Evolutionary conservation across 1,140 invertebrate species (phyloP).

Genomic region (Anadara kagoshimensis): DNA sequence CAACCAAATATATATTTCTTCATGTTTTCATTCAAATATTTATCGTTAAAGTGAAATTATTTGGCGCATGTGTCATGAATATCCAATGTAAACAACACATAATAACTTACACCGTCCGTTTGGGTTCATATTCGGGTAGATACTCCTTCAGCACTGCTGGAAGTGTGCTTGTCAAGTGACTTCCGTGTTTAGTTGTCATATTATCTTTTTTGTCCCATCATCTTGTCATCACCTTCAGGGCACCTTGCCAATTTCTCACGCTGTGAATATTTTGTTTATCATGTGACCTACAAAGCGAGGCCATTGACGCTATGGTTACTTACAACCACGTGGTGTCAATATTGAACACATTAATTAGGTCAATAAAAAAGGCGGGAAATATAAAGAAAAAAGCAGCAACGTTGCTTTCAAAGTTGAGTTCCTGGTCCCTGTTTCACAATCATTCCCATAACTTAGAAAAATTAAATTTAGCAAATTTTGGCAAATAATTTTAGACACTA

Average conservation of each 20-base stretch:
- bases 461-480: too few relatives aligned
- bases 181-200: slow-evolving; percentile 2
- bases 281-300: slow-evolving; percentile 16
- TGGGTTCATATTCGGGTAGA: slow-evolving; percentile 23
- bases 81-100: slow-evolving; percentile 25
- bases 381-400: too few relatives aligned
- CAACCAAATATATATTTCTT: too few relatives aligned
- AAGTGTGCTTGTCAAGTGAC: slow-evolving; percentile 13
- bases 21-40: too few relatives aligned
- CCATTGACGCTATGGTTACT: slow-evolving; percentile 10
- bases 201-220: not conserved
- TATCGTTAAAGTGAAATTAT: too few relatives aligned
- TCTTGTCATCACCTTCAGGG: slow-evolving; percentile 14
- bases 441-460: too few relatives aligned
- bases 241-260: slow-evolving; percentile 34
- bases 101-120: slow-evolving; percentile 9
- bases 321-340: slow-evolving; percentile 22
- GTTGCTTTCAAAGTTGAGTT: too few relatives aligned
- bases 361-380: too few relatives aligned
- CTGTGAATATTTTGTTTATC: slow-evolving; percentile 32
- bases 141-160: slow-evolving; percentile 27
- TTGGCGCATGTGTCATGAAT: too few relatives aligned
- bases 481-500: too few relatives aligned
- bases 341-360: too few relatives aligned
- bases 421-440: too few relatives aligned